A percentile compares a stretch with the other conserved stretches of the same genome.
Evolutionary conservation across 1,140 invertebrate genomes (phyloP).

Genomic region (Papilio aristodemus): DNA sequence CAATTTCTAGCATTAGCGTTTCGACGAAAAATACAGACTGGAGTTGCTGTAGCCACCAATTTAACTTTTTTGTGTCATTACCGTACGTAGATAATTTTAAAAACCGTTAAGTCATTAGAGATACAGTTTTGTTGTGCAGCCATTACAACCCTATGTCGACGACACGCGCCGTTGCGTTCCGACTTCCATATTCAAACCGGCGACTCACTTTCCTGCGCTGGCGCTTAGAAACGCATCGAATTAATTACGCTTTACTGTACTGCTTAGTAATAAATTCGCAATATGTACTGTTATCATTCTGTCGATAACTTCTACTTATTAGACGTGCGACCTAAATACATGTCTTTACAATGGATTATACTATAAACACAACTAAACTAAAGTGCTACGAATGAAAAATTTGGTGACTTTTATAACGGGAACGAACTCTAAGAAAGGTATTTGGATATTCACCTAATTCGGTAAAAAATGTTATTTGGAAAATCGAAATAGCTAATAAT

Average conservation of each 20-base stretch:
- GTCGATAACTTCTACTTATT: not conserved
- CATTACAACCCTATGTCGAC: conserved; percentile 40
- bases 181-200: conserved; percentile 64
- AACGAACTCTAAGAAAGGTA: no score
- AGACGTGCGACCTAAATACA: not conserved
- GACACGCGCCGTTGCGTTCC: conserved; percentile 52
- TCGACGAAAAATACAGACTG: no score
- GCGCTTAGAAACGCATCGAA: conserved; percentile 63
- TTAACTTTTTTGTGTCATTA: not conserved
- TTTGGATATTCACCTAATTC: no score
- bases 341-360: not conserved
- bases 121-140: not conserved
- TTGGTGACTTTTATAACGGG: not conserved
- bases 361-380: not conserved
- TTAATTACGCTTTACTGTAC: conserved; percentile 52
- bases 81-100: conserved; percentile 9
- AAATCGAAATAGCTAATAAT: no score
- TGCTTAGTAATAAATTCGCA: conserved; percentile 16
- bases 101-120: conserved; percentile 14
- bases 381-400: not conserved
- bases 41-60: not conserved
- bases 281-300: not conserved
- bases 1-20: not conserved
- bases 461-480: no score
- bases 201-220: conserved; percentile 66